phyloP scores from a whole-genome alignment of 2,888 invertebrate species.

The Noctua fimbriata region DNA sequence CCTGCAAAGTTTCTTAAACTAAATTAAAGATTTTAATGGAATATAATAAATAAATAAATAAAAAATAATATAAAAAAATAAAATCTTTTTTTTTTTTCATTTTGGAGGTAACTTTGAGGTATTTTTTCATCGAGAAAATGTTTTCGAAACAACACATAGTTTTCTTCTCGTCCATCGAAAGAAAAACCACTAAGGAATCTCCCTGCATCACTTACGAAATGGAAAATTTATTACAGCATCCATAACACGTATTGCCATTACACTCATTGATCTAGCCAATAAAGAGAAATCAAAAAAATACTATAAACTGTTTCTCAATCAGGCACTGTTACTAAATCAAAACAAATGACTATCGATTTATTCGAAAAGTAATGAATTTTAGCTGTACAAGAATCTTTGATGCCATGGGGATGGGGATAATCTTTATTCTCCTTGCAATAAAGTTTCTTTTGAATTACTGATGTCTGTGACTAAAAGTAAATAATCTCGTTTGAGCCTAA shows the following conservation, averaged over 20 bases:
- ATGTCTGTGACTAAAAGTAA: background rate
- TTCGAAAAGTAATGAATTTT: background rate
- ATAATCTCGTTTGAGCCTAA: background rate
- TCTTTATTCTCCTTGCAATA: background rate
- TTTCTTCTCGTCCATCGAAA: no score
- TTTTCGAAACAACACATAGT: no score
- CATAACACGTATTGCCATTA: background rate
- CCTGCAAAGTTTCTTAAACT: no score
- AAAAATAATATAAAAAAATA: no score
- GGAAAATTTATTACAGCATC: conserved; percentile 1
- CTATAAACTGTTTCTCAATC: background rate
- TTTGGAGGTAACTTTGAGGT: no score
- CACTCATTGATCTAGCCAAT: conserved; percentile 4
- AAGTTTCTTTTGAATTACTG: background rate
- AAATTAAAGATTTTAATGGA: no score
- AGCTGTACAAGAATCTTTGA: no score
- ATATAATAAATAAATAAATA: no score
- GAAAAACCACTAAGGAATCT: no score
- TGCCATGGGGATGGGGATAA: background rate
- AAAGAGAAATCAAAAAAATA: conserved; percentile 26
- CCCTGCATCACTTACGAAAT: background rate
- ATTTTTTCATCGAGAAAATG: no score
- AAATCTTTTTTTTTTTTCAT: no score
- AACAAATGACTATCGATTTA: background rate
- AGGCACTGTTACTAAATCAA: background rate